Evolutionary conservation across 1,140 invertebrate genomes (phyloP).

Genomic region (Ceratoteleas bidentatus): DNA sequence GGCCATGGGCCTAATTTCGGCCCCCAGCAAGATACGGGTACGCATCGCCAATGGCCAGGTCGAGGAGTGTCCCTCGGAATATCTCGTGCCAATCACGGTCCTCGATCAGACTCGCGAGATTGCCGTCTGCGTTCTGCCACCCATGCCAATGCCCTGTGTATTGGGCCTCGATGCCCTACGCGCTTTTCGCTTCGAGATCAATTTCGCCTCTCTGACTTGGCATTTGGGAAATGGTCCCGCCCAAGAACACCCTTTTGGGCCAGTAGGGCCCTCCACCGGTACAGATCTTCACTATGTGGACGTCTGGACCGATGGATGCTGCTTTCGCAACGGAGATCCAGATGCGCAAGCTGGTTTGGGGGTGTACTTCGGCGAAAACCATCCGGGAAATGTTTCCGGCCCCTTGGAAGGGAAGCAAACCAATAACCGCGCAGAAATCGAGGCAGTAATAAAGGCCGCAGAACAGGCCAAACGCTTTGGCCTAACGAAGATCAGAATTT

Average conservation of each 20-base stretch:
- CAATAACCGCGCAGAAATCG: slow-evolving; percentile 26
- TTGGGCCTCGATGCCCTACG: slow-evolving; percentile 8
- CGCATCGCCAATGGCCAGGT: background rate
- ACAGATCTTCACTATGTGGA: background rate
- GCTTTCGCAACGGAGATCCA: background rate
- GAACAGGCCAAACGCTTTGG: background rate
- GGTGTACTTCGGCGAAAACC: slow-evolving; percentile 9
- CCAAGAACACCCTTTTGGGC: background rate
- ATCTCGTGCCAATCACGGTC: background rate
- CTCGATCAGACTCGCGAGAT: background rate
- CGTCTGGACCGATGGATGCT: slow-evolving; percentile 26
- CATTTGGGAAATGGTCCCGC: background rate
- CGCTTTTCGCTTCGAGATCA: background rate
- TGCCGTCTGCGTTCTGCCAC: background rate
- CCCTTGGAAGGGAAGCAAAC: slow-evolving; percentile 1
- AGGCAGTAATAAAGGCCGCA: slow-evolving; percentile 20
- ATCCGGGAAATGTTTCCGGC: slow-evolving; percentile 2
- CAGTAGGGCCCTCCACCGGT: background rate
- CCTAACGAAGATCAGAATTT: background rate
- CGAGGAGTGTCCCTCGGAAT: background rate
- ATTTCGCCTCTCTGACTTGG: slow-evolving; percentile 4
- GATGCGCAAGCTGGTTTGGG: slow-evolving; percentile 1
- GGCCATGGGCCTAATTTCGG: background rate
- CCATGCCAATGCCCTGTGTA: background rate
- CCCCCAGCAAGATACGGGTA: background rate